Evolutionary conservation across 2,113 vertebrate species (phyloP).

Genomic region (Tetrax tetrax): DNA sequence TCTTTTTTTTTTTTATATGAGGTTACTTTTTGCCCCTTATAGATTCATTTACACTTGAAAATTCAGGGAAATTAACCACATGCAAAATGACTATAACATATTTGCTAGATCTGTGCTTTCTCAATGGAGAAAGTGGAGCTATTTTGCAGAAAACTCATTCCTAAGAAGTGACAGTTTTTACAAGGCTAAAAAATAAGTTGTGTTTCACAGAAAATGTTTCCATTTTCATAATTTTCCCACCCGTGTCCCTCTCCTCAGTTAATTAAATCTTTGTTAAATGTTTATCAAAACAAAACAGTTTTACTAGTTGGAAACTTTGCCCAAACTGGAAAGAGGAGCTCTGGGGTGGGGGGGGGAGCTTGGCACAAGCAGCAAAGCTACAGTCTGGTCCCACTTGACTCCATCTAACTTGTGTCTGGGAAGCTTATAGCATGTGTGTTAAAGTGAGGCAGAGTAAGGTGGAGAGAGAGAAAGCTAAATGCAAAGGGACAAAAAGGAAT

Average conservation of each 20-base stretch:
- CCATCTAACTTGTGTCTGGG: not conserved
- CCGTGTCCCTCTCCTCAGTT: not conserved
- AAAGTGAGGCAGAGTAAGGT: not conserved
- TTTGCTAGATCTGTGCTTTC: not conserved
- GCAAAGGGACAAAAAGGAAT: not conserved
- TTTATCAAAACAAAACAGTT: not conserved
- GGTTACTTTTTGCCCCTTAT: not conserved
- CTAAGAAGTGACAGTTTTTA: not conserved
- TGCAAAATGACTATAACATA: not conserved
- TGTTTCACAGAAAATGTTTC: not conserved
- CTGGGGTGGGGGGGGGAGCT: not conserved
- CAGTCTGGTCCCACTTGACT: not conserved
- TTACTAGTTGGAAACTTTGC: not conserved
- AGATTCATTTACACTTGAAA: not conserved
- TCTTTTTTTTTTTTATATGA: not conserved
- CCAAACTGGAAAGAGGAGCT: not conserved
- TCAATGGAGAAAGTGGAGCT: not conserved
- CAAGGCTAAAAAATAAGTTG: not conserved
- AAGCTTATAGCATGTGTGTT: not conserved
- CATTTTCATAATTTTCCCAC: not conserved
- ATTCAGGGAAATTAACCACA: not conserved
- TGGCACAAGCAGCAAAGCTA: not conserved
- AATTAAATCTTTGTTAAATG: constrained; percentile 19
- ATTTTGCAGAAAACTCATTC: not conserved
- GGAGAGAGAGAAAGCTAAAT: not conserved